Conservation (phyloP, 1,140 invertebrate species). For the Ips typographus region DNA sequence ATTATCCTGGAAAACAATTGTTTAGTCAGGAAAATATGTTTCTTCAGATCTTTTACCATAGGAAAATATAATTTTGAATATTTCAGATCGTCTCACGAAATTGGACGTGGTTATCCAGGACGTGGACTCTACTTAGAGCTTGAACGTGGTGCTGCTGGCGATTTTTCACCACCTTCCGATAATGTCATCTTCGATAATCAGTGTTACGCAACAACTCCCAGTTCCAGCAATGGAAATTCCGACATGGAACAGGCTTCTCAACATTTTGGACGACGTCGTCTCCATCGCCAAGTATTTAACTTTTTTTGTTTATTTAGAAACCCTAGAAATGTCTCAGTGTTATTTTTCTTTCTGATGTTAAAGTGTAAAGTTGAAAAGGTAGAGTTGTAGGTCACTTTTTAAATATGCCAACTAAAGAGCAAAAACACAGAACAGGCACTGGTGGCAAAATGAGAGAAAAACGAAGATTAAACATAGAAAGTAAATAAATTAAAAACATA, state of each 20-base stretch:
- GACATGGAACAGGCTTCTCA: constrained; percentile 75
- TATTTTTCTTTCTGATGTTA: not conserved
- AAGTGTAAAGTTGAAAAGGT: too few species aligned
- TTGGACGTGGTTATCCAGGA: constrained; percentile 62
- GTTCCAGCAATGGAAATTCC: constrained; percentile 86
- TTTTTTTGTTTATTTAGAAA: not conserved
- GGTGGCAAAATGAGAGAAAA: too few species aligned
- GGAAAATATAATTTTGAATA: too few species aligned
- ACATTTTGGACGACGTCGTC: constrained; percentile 56
- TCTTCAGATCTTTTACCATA: too few species aligned
- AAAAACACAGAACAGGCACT: not conserved
- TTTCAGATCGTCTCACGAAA: constrained; percentile 65
- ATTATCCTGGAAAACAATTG: too few species aligned
- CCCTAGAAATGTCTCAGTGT: too few species aligned
- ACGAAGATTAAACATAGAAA: too few species aligned
- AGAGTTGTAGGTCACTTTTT: too few species aligned
- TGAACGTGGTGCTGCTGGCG: constrained; percentile 66
- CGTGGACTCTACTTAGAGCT: constrained; percentile 81
- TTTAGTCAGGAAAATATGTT: too few species aligned
- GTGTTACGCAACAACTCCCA: constrained; percentile 89
- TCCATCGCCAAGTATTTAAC: constrained; percentile 55
- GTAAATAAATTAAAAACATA: too few species aligned
- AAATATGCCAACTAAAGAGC: not conserved
- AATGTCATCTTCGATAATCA: constrained; percentile 92
- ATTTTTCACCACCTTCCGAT: constrained; percentile 85